phyloP scores from a whole-genome alignment of 2,113 vertebrate genomes.

The Cranoglanis bouderius region DNA sequence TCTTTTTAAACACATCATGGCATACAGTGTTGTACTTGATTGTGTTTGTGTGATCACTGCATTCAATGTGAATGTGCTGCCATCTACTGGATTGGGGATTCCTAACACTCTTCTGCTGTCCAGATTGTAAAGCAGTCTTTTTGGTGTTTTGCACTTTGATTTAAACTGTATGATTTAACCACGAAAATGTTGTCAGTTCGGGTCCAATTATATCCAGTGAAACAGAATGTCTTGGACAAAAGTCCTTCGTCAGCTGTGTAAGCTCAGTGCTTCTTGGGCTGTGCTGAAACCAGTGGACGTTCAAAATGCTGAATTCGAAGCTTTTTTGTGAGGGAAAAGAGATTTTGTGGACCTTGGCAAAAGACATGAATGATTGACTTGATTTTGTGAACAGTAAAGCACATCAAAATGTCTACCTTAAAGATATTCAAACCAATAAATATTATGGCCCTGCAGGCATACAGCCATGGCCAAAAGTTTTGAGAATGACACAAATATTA shows the following conservation, averaged over 20 bases:
- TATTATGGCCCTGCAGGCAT: background rate
- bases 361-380: background rate
- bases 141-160: background rate
- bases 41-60: no score
- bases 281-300: background rate
- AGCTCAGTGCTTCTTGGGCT: background rate
- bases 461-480: no score
- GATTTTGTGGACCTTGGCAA: background rate
- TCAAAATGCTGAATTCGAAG: background rate
- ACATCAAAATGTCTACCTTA: background rate
- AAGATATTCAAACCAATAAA: background rate
- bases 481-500: no score
- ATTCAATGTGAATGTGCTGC: constrained; percentile 24
- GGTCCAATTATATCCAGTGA: background rate
- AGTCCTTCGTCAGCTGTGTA: background rate
- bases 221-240: background rate
- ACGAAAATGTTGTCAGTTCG: background rate
- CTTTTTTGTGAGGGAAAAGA: background rate
- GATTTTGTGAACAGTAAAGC: background rate
- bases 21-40: background rate
- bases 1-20: background rate
- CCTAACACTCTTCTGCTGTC: background rate
- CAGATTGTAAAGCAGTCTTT: background rate
- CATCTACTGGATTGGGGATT: constrained; percentile 35
- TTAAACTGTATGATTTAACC: background rate